Percentiles rank a stretch among this genome's conserved stretches.
Conservation (phyloP, 2,797 vertebrate genomes). For the Stomatorhinus walkeri region DNA sequence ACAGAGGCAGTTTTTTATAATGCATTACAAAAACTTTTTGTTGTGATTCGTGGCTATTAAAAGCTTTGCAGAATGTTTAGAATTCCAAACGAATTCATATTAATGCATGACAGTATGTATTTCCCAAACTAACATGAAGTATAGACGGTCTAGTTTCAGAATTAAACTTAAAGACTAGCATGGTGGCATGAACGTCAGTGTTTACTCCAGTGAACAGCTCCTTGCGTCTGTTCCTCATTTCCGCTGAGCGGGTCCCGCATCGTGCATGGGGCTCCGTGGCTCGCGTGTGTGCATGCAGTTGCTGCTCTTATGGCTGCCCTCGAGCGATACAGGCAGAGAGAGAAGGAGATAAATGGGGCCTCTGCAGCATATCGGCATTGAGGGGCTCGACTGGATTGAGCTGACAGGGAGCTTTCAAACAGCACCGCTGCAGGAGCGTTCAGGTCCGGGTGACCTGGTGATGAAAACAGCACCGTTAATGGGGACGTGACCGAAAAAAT, state of each 20-base stretch:
- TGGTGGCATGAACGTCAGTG: not conserved
- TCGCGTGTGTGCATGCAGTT: not conserved
- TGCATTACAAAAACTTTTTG: not conserved
- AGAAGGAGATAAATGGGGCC: not conserved
- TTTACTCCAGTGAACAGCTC: not conserved
- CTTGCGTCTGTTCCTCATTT: slow-evolving; percentile 12
- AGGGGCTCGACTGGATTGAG: slow-evolving; percentile 93
- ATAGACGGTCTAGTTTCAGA: not conserved
- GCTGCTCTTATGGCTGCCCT: not conserved
- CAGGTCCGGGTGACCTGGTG: slow-evolving; percentile 56
- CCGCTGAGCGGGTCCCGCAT: not conserved
- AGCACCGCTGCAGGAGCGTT: slow-evolving; percentile 72
- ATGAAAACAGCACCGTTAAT: slow-evolving; percentile 39
- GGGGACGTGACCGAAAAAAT: slow-evolving; percentile 43
- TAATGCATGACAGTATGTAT: not conserved
- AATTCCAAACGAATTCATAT: not conserved
- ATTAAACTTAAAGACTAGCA: not conserved
- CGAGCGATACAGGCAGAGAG: not conserved
- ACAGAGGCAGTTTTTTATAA: not conserved
- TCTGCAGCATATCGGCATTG: slow-evolving; percentile 68
- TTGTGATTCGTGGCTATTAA: not conserved
- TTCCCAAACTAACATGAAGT: not conserved
- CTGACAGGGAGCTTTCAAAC: slow-evolving; percentile 84
- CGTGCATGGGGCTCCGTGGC: not conserved
- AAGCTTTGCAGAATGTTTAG: not conserved